A percentile compares a stretch with the other conserved stretches of the same genome.
phyloP scores from a whole-genome alignment of 1,140 invertebrate genomes.

The Ceratina calcarata region DNA sequence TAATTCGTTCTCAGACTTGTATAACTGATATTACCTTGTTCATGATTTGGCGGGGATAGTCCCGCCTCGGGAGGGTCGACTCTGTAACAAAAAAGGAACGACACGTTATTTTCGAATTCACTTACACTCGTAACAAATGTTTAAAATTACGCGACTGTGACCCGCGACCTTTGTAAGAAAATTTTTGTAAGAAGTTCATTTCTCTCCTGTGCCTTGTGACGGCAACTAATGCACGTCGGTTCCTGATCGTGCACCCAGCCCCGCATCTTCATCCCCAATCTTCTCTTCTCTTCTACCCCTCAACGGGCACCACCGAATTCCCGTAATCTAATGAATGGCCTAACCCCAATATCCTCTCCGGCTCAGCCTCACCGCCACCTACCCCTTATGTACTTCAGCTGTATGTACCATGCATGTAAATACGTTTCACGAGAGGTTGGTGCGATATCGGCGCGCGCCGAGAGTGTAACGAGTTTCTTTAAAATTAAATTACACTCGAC shows the following conservation, averaged over 20 bases:
- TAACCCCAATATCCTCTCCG: slow-evolving; percentile 72
- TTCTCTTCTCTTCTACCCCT: slow-evolving; percentile 51
- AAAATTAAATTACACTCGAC: slow-evolving; percentile 46
- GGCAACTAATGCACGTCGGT: slow-evolving; percentile 56
- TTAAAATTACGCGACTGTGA: too few relatives aligned
- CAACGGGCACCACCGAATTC: slow-evolving; percentile 70
- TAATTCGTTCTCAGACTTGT: not conserved
- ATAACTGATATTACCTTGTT: slow-evolving; percentile 74
- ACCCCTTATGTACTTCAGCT: slow-evolving; percentile 47
- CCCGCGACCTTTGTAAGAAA: too few relatives aligned
- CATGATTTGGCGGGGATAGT: slow-evolving; percentile 80
- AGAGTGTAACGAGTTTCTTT: slow-evolving; percentile 54
- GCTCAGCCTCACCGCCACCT: slow-evolving; percentile 67
- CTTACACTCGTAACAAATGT: too few relatives aligned
- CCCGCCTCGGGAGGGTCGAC: slow-evolving; percentile 73
- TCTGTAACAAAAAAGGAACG: slow-evolving; percentile 73
- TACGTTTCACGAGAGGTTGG: slow-evolving; percentile 39
- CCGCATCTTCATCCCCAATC: slow-evolving; percentile 47
- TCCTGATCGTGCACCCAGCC: slow-evolving; percentile 65
- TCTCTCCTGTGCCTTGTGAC: slow-evolving; percentile 37
- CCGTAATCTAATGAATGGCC: slow-evolving; percentile 79
- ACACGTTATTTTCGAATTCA: not conserved
- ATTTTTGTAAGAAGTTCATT: too few relatives aligned
- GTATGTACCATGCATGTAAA: slow-evolving; percentile 63
- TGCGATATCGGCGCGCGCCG: slow-evolving; percentile 27